phyloP scores from a whole-genome alignment of 2,888 invertebrate genomes.

The Pegoplata infirma region DNA sequence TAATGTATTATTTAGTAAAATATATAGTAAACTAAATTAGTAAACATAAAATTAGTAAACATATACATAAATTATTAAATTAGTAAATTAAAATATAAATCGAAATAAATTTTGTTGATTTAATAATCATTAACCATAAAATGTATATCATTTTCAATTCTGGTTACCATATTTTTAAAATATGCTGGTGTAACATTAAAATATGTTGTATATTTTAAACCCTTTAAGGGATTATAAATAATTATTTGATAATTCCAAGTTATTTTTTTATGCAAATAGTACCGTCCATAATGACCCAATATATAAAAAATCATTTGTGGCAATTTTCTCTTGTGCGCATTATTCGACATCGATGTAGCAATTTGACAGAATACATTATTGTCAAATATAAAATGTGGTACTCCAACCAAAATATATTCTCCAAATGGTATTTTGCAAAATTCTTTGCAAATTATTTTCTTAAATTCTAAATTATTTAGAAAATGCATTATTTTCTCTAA shows the following conservation, averaged over 20 bases:
- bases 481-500: neutral
- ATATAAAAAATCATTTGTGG: neutral
- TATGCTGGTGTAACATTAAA: neutral
- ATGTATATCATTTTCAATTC: too few relatives aligned
- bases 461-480: neutral
- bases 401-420: neutral
- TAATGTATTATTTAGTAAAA: too few relatives aligned
- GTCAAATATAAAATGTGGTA: constrained; percentile 11
- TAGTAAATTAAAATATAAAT: too few relatives aligned
- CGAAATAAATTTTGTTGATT: too few relatives aligned
- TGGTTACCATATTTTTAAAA: neutral
- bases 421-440: neutral
- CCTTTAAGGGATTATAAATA: constrained; percentile 12
- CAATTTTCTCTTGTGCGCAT: neutral
- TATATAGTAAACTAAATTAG: too few relatives aligned
- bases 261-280: constrained; percentile 2
- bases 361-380: neutral
- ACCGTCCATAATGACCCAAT: neutral
- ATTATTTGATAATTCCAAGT: too few relatives aligned
- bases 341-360: neutral
- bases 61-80: too few relatives aligned
- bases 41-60: too few relatives aligned
- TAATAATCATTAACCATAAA: too few relatives aligned
- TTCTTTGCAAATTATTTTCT: neutral
- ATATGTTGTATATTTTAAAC: neutral